Base-by-base conservation (phyloP, 92 coral and sea anemone species). In the Phenganax stokvisi region DNA sequence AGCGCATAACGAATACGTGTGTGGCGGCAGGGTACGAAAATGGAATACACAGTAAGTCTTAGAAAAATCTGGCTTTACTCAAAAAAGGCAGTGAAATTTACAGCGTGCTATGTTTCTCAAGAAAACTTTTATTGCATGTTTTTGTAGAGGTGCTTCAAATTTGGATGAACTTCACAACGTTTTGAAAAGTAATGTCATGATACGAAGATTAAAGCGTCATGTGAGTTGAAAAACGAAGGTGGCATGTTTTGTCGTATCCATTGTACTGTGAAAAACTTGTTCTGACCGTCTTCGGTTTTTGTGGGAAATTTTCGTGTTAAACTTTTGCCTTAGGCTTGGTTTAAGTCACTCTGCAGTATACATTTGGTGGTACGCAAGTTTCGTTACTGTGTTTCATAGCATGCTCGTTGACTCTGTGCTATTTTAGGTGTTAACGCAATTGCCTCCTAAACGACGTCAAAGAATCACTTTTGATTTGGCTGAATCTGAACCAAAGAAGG, bases 381-480 rank as follows among this genome's bases (percentile, higher is more conserved):
- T 31, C 3, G 56, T 12, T 15, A 11, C 52, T 29, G 20, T 29
- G 25, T 6, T 37, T 72, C 47, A 37, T 37, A 37, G 47, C 47
- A 37, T 1, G 2, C 47, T 37, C 47, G 5, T 37, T 37, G 47
- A 37, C 47, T 1, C 5, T 37, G 47, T 5, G 12, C 56, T 57
- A 56, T 76, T 59, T 10, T 16, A 94, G 98, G 98, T 94, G 3
- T 84, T 94, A 53, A 90, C 91, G 6, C 97, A 94, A 81, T 81
- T 94, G 74, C 98, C 98, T 44, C 94, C 97, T 3, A 91, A 94
- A 86, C 90, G 97, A 72, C 90, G 98, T 82, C 98, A 94, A 66
- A 94, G 88, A 67, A 87, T 94, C 12, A 85, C 89, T 9, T 94
- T 94, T 86, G 98, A 94, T 64, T 72, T 94, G 57, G 89, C 96